These are phyloP conservation scores for Hirundichthys speculiger DNA, from an alignment of 2,113 vertebrate species.

Conservation along the genomic window DNA sequence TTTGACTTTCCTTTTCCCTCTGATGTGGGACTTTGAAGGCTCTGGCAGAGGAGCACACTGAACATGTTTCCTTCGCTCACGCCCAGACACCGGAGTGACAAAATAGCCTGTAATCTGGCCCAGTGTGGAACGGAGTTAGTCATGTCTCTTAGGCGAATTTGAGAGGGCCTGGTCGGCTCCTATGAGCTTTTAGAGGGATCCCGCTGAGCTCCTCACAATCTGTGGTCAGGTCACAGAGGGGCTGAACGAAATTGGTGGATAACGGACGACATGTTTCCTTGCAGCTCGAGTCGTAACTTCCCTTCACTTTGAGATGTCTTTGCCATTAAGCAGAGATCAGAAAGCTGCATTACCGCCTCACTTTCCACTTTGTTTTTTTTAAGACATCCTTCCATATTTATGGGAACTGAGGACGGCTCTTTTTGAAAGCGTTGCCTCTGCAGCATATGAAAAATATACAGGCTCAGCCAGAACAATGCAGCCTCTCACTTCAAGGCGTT, in stretches of 20 bases:
- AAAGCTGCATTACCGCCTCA: background rate
- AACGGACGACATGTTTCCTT: background rate
- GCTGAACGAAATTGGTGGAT: background rate
- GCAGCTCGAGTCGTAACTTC: background rate
- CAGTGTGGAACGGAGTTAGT: conserved; percentile 13
- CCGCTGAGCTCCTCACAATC: conserved; percentile 17
- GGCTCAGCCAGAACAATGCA: conserved; percentile 38
- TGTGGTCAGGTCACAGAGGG: conserved; percentile 11
- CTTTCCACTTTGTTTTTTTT: conserved; percentile 11
- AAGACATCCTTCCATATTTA: conserved; percentile 33
- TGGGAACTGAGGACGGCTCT: background rate
- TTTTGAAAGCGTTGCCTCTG: conserved; percentile 11
- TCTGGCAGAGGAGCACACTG: conserved; percentile 32
- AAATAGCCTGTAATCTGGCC: conserved; percentile 36
- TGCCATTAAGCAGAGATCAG: background rate
- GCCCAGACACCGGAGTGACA: background rate
- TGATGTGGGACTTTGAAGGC: conserved; percentile 34
- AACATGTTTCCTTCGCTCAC: conserved; percentile 37
- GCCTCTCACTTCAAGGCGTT: conserved; percentile 59
- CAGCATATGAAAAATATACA: conserved; percentile 41
- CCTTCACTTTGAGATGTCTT: background rate
- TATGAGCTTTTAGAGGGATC: conserved; percentile 25
- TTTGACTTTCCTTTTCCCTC: conserved; percentile 38
- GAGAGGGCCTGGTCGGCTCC: conserved; percentile 19
- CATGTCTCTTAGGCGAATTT: conserved; percentile 23